Percentiles rank a stretch among this genome's conserved stretches.
Evolutionary conservation across 2,888 invertebrate genomes (phyloP).

Genomic region (Sclerodermus sp.): DNA sequence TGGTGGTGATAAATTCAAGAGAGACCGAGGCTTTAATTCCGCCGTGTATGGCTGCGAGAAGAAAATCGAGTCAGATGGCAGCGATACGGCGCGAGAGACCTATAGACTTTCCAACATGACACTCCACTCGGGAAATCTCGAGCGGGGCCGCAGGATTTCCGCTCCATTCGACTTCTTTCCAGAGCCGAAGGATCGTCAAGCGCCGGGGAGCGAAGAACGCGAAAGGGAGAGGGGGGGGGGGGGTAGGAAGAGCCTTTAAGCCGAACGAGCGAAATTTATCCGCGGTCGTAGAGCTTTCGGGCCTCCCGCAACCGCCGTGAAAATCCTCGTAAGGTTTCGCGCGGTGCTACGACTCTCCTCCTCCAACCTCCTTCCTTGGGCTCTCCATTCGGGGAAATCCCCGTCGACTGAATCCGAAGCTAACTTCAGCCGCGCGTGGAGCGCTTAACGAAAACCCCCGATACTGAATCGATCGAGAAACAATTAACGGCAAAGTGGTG

Average conservation of each 20-base stretch:
- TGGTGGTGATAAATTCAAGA: no score
- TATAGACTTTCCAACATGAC: conserved; percentile 41
- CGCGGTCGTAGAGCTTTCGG: conserved; percentile 1
- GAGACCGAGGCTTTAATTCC: no score
- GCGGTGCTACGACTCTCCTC: conserved; percentile 1
- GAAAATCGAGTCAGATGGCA: no score
- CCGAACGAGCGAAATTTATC: not conserved
- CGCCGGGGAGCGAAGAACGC: conserved; percentile 4
- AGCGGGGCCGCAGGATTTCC: conserved; percentile 30
- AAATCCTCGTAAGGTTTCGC: conserved; percentile 9
- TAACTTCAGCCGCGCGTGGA: no score
- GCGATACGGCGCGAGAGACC: no score
- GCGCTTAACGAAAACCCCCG: no score
- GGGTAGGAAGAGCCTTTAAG: not conserved
- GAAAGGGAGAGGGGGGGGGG: conserved; percentile 4
- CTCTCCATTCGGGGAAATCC: no score
- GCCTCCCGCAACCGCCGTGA: conserved; percentile 6
- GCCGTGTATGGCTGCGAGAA: no score
- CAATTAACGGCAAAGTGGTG: no score
- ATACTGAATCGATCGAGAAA: no score
- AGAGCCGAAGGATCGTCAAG: not conserved
- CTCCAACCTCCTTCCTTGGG: not conserved
- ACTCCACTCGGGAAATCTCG: conserved; percentile 43
- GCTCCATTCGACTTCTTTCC: conserved; percentile 18
- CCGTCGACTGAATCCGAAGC: no score